A percentile compares a stretch with the other conserved stretches of the same genome.
phyloP scores from a whole-genome alignment of 2,113 vertebrate genomes.

The Arenaria interpres region DNA sequence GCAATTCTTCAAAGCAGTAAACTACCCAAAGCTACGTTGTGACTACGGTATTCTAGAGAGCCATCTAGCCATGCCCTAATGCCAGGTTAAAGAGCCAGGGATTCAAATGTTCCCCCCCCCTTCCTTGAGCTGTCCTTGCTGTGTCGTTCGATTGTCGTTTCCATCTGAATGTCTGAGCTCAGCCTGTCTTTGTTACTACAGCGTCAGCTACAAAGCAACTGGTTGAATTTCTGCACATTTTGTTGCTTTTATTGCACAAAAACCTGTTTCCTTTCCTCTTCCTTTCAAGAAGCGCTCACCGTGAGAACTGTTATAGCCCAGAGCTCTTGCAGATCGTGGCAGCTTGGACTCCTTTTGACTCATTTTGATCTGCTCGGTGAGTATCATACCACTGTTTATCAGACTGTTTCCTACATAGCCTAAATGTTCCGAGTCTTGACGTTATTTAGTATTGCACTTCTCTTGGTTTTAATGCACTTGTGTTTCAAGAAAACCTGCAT shows the following conservation, averaged over 20 bases:
- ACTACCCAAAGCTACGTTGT: constrained; percentile 77
- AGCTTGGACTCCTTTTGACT: constrained; percentile 30
- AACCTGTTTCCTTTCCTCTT: constrained; percentile 29
- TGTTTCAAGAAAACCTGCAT: constrained; percentile 44
- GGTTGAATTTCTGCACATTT: constrained; percentile 35
- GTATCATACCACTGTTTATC: not conserved
- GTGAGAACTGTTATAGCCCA: constrained; percentile 50
- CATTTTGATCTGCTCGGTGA: not conserved
- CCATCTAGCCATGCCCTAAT: constrained; percentile 68
- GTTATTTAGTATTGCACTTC: constrained; percentile 59
- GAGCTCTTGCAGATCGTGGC: not conserved
- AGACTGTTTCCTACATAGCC: not conserved
- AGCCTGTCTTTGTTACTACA: constrained; percentile 14
- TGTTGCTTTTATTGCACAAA: constrained; percentile 64
- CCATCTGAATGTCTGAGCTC: constrained; percentile 58
- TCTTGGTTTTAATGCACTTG: constrained; percentile 70
- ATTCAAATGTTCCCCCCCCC: not conserved
- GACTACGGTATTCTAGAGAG: constrained; percentile 70
- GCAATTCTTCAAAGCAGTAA: constrained; percentile 78
- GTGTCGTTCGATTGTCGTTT: constrained; percentile 63
- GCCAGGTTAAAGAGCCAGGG: constrained; percentile 53
- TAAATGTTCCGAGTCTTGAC: constrained; percentile 5
- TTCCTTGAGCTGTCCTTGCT: constrained; percentile 24
- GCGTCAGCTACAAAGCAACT: constrained; percentile 37
- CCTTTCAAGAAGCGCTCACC: constrained; percentile 60